Percentiles rank a stretch among this genome's conserved stretches.
Conservation (phyloP, 2,797 vertebrate species). For the Eospalax fontanierii region DNA sequence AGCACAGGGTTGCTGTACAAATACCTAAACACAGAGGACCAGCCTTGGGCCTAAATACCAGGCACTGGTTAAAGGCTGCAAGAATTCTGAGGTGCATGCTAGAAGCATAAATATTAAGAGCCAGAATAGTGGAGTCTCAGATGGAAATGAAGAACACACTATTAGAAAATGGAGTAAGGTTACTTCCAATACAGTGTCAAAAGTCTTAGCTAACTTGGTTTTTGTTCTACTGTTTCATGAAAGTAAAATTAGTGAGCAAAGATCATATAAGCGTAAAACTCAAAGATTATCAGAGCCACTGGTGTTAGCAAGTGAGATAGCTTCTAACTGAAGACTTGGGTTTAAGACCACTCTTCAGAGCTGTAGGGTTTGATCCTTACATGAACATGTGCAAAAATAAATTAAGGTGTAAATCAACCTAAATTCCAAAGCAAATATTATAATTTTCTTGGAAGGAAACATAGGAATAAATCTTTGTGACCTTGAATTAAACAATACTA, state of each 20-base stretch:
- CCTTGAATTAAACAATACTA: neutral
- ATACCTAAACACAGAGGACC: neutral
- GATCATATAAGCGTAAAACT: neutral
- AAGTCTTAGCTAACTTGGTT: neutral
- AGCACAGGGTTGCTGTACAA: neutral
- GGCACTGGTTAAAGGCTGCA: neutral
- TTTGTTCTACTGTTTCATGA: neutral
- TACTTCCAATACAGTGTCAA: neutral
- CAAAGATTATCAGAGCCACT: neutral
- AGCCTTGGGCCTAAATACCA: neutral
- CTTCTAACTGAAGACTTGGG: neutral
- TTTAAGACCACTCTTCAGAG: neutral
- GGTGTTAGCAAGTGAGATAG: neutral
- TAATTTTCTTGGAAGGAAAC: conserved; percentile 10
- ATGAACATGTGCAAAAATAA: neutral
- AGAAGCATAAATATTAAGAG: neutral
- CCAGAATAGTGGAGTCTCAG: neutral
- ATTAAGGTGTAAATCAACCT: neutral
- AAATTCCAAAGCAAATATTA: neutral
- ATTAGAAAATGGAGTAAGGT: neutral
- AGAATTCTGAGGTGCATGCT: neutral
- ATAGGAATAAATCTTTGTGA: neutral
- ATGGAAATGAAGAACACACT: neutral
- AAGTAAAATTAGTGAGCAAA: neutral
- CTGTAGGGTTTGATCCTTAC: neutral